These are phyloP conservation scores for Choreutis nemorana DNA, from an alignment of 2,888 invertebrate species.

Conservation along the genomic window DNA sequence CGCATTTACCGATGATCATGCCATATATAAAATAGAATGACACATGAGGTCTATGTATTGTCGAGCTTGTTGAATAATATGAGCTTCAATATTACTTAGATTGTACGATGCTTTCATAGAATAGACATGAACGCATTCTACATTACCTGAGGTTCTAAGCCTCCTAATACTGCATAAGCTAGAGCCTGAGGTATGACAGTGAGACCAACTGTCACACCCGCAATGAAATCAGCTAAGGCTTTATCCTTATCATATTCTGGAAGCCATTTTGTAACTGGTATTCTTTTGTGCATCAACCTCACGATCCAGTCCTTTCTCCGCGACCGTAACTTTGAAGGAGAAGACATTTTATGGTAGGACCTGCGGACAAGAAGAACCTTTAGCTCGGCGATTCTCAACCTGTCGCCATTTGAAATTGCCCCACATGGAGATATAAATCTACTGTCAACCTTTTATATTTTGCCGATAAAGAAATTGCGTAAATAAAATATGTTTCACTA, in stretches of 20 bases:
- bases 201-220: conserved; percentile 91
- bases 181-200: conserved; percentile 94
- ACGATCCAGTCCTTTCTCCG: conserved; percentile 44
- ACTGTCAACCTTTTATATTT: no score
- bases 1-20: no score
- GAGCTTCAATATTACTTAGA: not conserved
- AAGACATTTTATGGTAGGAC: conserved; percentile 31
- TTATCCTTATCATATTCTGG: conserved; percentile 79
- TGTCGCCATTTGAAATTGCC: no score
- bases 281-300: conserved; percentile 49
- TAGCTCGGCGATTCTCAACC: no score
- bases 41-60: no score
- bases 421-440: no score
- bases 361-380: conserved; percentile 20
- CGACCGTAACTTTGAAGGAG: conserved; percentile 48
- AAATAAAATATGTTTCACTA: no score
- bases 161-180: conserved; percentile 90
- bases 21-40: no score
- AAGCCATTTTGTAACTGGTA: conserved; percentile 78
- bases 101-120: not conserved
- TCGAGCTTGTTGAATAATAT: no score
- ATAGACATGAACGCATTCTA: not conserved
- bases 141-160: conserved; percentile 81
- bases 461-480: no score
- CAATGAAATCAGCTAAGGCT: conserved; percentile 85